Base-by-base conservation (phyloP, 2,888 invertebrate genomes). In the Lepidochitona cinerea region DNA sequence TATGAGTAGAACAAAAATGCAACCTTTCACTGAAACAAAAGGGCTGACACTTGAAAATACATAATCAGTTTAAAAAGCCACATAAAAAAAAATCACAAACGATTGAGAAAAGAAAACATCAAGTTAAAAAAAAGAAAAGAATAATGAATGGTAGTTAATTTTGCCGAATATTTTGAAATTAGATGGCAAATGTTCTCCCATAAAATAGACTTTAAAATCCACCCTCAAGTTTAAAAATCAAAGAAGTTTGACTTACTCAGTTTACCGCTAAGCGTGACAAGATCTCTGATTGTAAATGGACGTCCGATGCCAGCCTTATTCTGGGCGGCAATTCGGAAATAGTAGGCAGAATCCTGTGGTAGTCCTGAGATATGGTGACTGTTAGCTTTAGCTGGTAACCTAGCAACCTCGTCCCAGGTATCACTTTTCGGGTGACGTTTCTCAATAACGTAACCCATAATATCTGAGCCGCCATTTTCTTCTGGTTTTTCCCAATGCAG, bases 301-400 rank as follows among this genome's bases (percentile, higher is more conserved):
- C 81, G 79, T 71, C 90, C 86, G 29, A 79, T 64, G 18, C 88
- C 89, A 18, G 87, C 85, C n/a, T 88, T 85, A 78, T 97, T 97
- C 83, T 94, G 94, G 0, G 97, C 96, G 84, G 94, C 93, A 12
- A 97, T 93, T 75, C 96, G 93, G 93, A 97, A 96, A 92, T 95
- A 93, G 88, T 97, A 97, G n/a, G 85, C 80, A 14, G 77, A 87
- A 94, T 85, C 87, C 54, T 83, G 79, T 41, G 81, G 81, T 23
- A 88, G 76, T 52, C 82, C 81, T 12, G 81, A 82, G 23, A 89
- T 77, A 70, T 83, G 77, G 67, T 83, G 81, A 59, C 78, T 82
- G 33, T 75, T 82, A 26, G 83, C 76, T 64, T 84, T 79, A n/a
- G 83, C 79, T 9, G 85, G 81, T 14, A 87, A 79, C 23, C 84